Evolutionary conservation across 2,888 invertebrate species (phyloP).

Genomic region (Eutolmus rufibarbis): DNA sequence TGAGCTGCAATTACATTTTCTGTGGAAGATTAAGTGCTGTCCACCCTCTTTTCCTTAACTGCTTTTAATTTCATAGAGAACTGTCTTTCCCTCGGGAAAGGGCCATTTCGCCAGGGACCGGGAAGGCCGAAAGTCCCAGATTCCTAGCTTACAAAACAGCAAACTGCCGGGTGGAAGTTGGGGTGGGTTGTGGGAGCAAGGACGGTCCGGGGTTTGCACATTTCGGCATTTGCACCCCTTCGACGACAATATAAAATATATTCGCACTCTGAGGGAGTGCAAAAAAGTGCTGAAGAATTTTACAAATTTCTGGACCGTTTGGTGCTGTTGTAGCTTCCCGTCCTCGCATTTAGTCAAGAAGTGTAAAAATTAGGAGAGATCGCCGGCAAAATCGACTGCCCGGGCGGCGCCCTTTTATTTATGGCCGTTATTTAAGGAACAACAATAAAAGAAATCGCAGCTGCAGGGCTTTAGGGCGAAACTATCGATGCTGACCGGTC

Average conservation of each 20-base stretch:
- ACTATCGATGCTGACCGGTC: background rate
- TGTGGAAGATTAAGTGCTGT: background rate
- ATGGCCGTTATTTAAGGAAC: slow-evolving; percentile 4
- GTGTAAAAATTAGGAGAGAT: slow-evolving; percentile 26
- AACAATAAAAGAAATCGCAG: background rate
- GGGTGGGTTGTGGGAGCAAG: background rate
- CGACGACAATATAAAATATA: slow-evolving; percentile 24
- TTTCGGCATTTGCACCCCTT: slow-evolving; percentile 23
- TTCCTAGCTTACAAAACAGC: slow-evolving; percentile 1
- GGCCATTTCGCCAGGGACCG: background rate
- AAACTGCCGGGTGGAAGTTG: background rate
- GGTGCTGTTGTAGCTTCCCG: background rate
- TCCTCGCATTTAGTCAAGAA: slow-evolving; percentile 31
- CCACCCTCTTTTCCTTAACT: background rate
- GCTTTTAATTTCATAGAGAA: slow-evolving; percentile 4
- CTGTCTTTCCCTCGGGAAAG: background rate
- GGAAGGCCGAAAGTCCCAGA: background rate
- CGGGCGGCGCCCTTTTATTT: slow-evolving; percentile 4
- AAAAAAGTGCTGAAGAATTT: slow-evolving; percentile 28
- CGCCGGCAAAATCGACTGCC: background rate
- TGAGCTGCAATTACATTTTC: background rate
- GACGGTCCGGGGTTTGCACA: background rate
- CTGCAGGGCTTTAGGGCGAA: background rate
- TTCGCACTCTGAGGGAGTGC: background rate
- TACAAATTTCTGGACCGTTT: slow-evolving; percentile 26